Evolutionary conservation across 2,888 invertebrate genomes (phyloP).

Genomic region (Cataglyphis livida): DNA sequence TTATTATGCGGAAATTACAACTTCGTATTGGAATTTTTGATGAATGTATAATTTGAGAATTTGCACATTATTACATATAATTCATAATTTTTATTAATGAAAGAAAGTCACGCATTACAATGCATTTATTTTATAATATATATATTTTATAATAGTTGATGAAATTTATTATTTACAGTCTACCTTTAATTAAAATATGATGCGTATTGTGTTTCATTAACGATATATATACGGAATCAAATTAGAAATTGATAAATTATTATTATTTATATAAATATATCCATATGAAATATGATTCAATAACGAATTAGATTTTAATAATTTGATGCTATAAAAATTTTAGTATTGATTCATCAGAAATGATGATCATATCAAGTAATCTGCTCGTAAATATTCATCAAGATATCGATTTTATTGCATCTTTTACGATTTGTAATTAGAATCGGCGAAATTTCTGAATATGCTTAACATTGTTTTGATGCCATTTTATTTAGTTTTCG

Average conservation of each 20-base stretch:
- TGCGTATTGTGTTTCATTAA: background rate
- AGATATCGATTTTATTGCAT: slow-evolving; percentile 24
- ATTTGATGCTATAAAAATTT: slow-evolving; percentile 5
- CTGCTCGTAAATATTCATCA: slow-evolving; percentile 25
- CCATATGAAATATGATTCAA: background rate
- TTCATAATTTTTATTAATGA: background rate
- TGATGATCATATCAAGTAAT: background rate
- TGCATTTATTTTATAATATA: background rate
- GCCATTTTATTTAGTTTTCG: background rate
- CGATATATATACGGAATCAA: background rate
- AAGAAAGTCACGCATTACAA: background rate
- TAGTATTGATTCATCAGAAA: slow-evolving; percentile 6
- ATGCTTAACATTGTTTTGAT: slow-evolving; percentile 7
- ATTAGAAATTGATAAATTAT: slow-evolving; percentile 2
- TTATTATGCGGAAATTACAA: background rate
- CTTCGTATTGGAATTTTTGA: slow-evolving; percentile 4
- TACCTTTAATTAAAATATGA: background rate
- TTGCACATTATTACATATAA: background rate
- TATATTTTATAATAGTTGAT: background rate
- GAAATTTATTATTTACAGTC: background rate
- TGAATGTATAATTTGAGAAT: background rate
- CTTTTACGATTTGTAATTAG: slow-evolving; percentile 30
- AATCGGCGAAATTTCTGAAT: background rate
- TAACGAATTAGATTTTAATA: background rate
- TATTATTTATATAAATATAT: background rate